Evolutionary conservation across 2,797 vertebrate genomes (phyloP).

Genomic region (Etheostoma perlongum): DNA sequence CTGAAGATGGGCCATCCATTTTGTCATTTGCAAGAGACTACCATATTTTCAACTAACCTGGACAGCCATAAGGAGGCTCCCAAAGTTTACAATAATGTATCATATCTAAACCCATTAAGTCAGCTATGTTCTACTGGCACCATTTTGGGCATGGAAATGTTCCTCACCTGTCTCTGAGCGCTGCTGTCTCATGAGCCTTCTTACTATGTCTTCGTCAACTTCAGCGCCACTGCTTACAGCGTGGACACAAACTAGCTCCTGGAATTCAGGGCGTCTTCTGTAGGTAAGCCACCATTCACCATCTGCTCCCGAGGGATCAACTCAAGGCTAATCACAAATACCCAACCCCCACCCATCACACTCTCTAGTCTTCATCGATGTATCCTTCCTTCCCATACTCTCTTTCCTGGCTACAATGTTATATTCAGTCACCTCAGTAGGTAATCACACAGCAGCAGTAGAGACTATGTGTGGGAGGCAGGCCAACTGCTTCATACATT

Average conservation of each 20-base stretch:
- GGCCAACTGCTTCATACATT: constrained; percentile 29
- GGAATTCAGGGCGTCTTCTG: constrained; percentile 46
- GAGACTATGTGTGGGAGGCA: constrained; percentile 31
- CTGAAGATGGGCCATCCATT: not conserved
- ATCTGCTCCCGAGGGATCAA: constrained; percentile 85
- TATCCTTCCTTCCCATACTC: constrained; percentile 11
- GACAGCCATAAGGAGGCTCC: not conserved
- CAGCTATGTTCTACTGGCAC: not conserved
- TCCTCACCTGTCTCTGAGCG: constrained; percentile 62
- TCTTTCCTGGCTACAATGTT: constrained; percentile 9
- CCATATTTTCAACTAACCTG: not conserved
- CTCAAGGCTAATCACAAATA: constrained; percentile 78
- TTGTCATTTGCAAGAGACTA: not conserved
- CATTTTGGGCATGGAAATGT: not conserved
- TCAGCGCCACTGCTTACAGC: constrained; percentile 22
- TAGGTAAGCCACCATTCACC: constrained; percentile 81
- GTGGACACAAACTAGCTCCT: constrained; percentile 51
- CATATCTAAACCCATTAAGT: not conserved
- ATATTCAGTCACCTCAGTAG: constrained; percentile 30
- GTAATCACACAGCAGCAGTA: constrained; percentile 36
- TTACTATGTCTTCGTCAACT: constrained; percentile 12
- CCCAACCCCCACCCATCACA: constrained; percentile 57
- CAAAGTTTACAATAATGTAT: not conserved
- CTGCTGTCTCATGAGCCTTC: constrained; percentile 26
- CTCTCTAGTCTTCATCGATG: constrained; percentile 31